phyloP scores from a whole-genome alignment of 1,140 invertebrate species.

The Cylas formicarius region DNA sequence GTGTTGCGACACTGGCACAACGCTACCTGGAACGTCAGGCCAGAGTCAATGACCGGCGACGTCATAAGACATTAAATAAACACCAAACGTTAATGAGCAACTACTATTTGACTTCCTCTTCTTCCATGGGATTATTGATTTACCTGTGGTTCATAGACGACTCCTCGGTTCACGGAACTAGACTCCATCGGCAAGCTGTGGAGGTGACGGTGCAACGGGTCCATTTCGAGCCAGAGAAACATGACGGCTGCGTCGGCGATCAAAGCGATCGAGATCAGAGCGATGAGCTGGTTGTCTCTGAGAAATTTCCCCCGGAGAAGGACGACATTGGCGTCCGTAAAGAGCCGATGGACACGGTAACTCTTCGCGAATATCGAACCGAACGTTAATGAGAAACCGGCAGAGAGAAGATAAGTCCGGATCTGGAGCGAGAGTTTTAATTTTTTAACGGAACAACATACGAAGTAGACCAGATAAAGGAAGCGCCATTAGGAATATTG shows the following conservation, averaged over 20 bases:
- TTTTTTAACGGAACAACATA: no score
- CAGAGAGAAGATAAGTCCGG: constrained; percentile 77
- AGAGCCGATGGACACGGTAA: constrained; percentile 79
- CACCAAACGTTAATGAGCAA: no score
- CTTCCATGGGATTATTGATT: constrained; percentile 3
- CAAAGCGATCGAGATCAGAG: constrained; percentile 67
- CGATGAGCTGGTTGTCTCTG: constrained; percentile 77
- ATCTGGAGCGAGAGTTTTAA: constrained; percentile 60
- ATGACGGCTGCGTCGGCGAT: constrained; percentile 72
- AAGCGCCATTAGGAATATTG: background rate
- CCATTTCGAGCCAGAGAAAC: constrained; percentile 70
- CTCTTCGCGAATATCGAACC: constrained; percentile 89
- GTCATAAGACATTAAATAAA: no score
- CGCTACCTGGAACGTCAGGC: constrained; percentile 66
- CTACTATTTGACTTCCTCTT: no score
- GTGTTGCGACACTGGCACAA: constrained; percentile 80
- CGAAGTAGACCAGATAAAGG: no score
- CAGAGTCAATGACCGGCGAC: no score
- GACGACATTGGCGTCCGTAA: constrained; percentile 47
- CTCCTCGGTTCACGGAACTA: constrained; percentile 63
- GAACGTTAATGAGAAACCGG: constrained; percentile 79
- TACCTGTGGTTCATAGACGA: constrained; percentile 84
- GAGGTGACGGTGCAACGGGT: constrained; percentile 77
- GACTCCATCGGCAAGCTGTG: constrained; percentile 77
- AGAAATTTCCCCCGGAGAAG: constrained; percentile 61